A percentile compares a stretch with the other conserved stretches of the same genome.
These are phyloP conservation scores for Thunnus thynnus DNA, from an alignment of 2,113 vertebrate genomes.

Conservation along the genomic window DNA sequence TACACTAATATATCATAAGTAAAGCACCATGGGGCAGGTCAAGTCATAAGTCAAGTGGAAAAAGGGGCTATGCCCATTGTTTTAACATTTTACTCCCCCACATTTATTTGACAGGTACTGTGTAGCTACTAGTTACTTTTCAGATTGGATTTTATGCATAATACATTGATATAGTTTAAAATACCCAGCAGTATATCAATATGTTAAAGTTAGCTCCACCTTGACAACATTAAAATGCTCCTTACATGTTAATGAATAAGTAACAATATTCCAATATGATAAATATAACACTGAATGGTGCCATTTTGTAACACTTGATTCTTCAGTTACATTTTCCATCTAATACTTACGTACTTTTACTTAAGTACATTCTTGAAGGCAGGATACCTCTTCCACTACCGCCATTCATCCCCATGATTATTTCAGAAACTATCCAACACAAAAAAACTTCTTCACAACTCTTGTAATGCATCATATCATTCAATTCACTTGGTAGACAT, in stretches of 20 bases:
- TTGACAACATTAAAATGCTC: not conserved
- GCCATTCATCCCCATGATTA: not conserved
- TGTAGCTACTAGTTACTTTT: not conserved
- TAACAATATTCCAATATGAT: no score
- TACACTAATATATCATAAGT: slow-evolving; percentile 49
- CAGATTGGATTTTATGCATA: not conserved
- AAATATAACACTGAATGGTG: no score
- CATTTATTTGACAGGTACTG: slow-evolving; percentile 23
- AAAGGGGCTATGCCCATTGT: not conserved
- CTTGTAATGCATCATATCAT: not conserved
- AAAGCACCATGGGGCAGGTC: slow-evolving; percentile 28
- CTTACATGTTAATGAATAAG: no score
- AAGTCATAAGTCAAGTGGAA: slow-evolving; percentile 37
- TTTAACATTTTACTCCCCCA: slow-evolving; percentile 1
- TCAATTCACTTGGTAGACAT: not conserved
- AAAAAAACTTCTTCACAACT: not conserved
- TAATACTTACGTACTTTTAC: no score
- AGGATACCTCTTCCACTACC: no score
- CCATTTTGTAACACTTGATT: no score
- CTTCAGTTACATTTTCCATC: no score
- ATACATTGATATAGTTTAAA: not conserved
- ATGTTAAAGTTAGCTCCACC: not conserved
- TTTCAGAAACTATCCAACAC: not conserved
- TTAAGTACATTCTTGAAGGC: no score
- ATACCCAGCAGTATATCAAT: not conserved